Base-by-base conservation (phyloP, 2,113 vertebrate genomes). In the Nannospalax galili region DNA sequence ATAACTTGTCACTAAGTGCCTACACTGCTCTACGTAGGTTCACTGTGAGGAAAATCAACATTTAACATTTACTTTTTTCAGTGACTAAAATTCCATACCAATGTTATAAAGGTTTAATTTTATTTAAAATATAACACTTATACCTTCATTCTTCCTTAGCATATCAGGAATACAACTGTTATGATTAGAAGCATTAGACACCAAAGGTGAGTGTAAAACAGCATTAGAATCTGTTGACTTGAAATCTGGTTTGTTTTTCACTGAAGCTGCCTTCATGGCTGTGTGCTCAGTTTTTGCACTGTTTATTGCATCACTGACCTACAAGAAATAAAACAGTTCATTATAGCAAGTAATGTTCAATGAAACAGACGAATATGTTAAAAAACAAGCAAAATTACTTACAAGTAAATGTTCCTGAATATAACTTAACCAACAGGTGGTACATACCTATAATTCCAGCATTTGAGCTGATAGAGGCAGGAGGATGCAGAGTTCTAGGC, bases 221-320 rank as follows among this genome's bases (percentile, higher is more conserved):
- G 97, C 97, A 97, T 97, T 98, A 95, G 98, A 96, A 69, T 98
- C 98, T 95, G 95, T 95, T 67, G 96, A 97, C 96, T 96, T 96
- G 74, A 97, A 95, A 96, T 98, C 97, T 89, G 96, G 10, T 56
- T 97, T 98, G 91, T 96, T 98, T 98, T 98, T 98, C 88, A 88
- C 82, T 94, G 96, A 4, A 87, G 96, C 70, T 82, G 98, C 98
- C 95, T 98, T 98, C 92, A 95, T 48, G 88, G 95, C 89, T 92
- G 96, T 95, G 78, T 98, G 97, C 84, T 98, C 98, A 96, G 96
- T 82, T 94, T 98, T 98, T 96, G 97, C 69, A 97, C 96, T 96
- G 88, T 98, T 98, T 93, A 96, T 96, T 97, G 98, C 98, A 96
- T 98, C 98, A 95, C 96, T 98, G 91, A 98, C 97, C 98, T 98